These are phyloP conservation scores for Amblyraja radiata DNA, from an alignment of 2,797 vertebrate genomes.

Conservation along the genomic window DNA sequence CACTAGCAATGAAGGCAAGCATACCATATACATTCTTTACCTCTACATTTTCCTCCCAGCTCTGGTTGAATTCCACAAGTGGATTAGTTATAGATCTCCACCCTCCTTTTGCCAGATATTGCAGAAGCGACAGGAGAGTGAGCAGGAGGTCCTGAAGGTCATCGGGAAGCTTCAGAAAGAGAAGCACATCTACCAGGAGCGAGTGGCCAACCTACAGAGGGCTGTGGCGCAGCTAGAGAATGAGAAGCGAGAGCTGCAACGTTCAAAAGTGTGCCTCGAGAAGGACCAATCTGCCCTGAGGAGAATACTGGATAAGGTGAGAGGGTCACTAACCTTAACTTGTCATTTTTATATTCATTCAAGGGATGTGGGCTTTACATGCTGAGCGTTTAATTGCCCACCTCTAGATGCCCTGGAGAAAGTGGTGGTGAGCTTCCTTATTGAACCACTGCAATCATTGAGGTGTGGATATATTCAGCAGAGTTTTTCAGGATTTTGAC, in stretches of 20 bases:
- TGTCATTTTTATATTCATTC: no score
- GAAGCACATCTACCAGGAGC: slow-evolving; percentile 53
- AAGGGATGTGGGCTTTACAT: no score
- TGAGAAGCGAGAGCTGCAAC: slow-evolving; percentile 58
- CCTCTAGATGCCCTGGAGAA: no score
- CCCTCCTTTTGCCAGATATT: slow-evolving; percentile 49
- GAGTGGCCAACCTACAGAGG: slow-evolving; percentile 51
- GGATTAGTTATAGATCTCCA: neutral
- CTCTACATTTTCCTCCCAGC: neutral
- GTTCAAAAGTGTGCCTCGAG: slow-evolving; percentile 48
- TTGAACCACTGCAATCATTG: no score
- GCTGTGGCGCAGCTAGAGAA: slow-evolving; percentile 52
- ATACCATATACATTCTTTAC: no score
- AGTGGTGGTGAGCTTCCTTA: no score
- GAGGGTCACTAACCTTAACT: neutral
- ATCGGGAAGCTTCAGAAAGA: slow-evolving; percentile 51
- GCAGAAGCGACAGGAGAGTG: slow-evolving; percentile 53
- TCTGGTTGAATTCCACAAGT: neutral
- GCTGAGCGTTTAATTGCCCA: no score
- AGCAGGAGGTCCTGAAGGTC: slow-evolving; percentile 47
- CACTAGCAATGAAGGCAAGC: no score
- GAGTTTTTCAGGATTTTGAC: no score
- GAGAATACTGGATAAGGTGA: slow-evolving; percentile 64
- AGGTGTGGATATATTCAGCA: no score
- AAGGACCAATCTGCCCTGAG: slow-evolving; percentile 62